These are phyloP conservation scores for Phenganax subtilis DNA, from an alignment of 92 coral and sea anemone genomes.

Conservation along the genomic window DNA sequence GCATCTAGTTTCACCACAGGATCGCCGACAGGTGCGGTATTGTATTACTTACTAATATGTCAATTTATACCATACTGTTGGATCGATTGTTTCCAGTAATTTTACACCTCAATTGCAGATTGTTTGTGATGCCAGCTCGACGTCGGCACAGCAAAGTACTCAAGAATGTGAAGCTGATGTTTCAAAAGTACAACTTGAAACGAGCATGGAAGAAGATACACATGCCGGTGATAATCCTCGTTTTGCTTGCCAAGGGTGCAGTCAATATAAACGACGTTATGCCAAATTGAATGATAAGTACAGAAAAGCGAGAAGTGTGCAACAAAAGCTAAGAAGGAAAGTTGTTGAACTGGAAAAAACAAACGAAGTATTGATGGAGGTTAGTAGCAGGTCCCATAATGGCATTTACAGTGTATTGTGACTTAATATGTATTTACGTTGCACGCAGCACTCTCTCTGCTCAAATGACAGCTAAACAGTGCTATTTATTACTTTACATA, in stretches of 20 bases:
- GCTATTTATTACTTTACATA: background rate
- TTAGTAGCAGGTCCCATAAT: background rate
- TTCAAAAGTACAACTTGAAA: background rate
- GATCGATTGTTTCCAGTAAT: background rate
- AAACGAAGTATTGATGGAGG: background rate
- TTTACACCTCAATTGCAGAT: background rate
- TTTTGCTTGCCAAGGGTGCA: background rate
- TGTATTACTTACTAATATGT: background rate
- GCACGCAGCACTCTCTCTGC: background rate
- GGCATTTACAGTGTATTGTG: background rate
- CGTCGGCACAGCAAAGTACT: background rate
- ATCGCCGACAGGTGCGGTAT: background rate
- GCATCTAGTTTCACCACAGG: no score
- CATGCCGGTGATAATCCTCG: background rate
- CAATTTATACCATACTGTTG: background rate
- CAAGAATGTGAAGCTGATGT: background rate
- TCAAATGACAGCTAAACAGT: background rate
- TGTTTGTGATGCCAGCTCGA: background rate
- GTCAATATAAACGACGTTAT: background rate
- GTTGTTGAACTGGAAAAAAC: slow-evolving; percentile 3
- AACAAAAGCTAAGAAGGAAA: background rate
- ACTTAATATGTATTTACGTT: background rate
- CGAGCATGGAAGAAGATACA: background rate
- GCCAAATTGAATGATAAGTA: background rate
- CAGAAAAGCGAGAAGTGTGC: background rate